Evolutionary conservation across 2,888 invertebrate species (phyloP), one percentile per base, ranked within the genome.

Genomic region (Mesorhabditis spiculigera): DNA sequence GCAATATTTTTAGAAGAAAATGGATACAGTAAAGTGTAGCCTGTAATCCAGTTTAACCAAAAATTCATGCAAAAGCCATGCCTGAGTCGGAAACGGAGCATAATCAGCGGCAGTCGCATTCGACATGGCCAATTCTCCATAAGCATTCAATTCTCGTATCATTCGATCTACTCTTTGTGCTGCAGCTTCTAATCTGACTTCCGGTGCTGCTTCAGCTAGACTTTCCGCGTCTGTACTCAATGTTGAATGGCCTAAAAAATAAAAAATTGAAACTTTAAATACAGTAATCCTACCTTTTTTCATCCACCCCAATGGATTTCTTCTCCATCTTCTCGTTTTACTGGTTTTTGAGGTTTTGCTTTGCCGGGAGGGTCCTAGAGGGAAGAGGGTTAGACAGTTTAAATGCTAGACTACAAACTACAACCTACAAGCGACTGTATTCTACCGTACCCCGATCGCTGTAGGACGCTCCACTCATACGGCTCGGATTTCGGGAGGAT

Each of bases 111-210:
- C 13, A 10, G 8, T 13, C 50, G 50, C 8, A 13, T 13, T 50
- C 50, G 50, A 50, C 13, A 13, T 73, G 42, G 75, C 72, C 43
- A 73, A 75, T 67, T 82, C 78, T 43, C 76, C 80, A 64, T 77
- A 75, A 5, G 71, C 75, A 16, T 80, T 75, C 41, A 82, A 68
- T 68, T 80, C 83, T 62, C 78, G 77, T 42, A 85, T 75, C 85
- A 85, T 85, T 65, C 76, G 68, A 65, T 85, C 85, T 13, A 85
- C 83, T 43, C 83, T 69, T 41, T 73, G 74, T 4, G 85, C 82
- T 4, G 85, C 82, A 4, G 81, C 78, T 67, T 84, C 82, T 28
- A 85, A 68, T 61, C 78, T 69, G 63, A 83, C 81, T 5, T 70
- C 71, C 41, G 70, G 66, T 43, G 68, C 75, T 44, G 69, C 73